Evolutionary conservation across 1,140 invertebrate species (phyloP).

Genomic region (Cotesia typhae): DNA sequence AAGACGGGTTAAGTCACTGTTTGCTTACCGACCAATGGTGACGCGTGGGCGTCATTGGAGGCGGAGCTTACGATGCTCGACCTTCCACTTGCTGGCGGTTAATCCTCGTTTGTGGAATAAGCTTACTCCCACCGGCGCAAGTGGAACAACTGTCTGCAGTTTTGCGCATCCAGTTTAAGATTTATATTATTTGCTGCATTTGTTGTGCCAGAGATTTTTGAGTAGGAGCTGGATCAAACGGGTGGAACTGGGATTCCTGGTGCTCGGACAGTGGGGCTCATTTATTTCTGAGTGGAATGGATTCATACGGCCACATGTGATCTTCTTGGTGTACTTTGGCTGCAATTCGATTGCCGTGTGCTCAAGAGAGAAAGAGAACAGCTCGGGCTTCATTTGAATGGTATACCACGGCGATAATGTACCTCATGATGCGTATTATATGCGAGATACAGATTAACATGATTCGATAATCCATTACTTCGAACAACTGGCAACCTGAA

Average conservation of each 20-base stretch:
- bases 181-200: no score
- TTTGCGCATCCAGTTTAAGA: no score
- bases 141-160: no score
- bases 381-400: slow-evolving; percentile 25
- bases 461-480: neutral
- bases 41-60: slow-evolving; percentile 54
- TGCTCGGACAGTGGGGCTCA: neutral
- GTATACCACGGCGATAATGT: slow-evolving; percentile 33
- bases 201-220: no score
- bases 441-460: slow-evolving; percentile 34
- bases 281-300: neutral
- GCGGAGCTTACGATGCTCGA: slow-evolving; percentile 58
- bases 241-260: no score
- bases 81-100: slow-evolving; percentile 43
- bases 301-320: neutral
- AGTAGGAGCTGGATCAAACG: no score
- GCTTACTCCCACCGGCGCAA: slow-evolving; percentile 1
- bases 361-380: neutral
- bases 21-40: slow-evolving; percentile 53
- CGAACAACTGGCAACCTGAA: no score
- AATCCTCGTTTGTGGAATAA: slow-evolving; percentile 23
- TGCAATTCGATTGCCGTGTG: no score
- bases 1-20: slow-evolving; percentile 54
- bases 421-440: slow-evolving; percentile 16
- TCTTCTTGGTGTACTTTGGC: neutral